A percentile compares a stretch with the other conserved stretches of the same genome.
Evolutionary conservation across 92 coral and sea anemone species (phyloP).

Genomic region (Virgularia gustaviana): DNA sequence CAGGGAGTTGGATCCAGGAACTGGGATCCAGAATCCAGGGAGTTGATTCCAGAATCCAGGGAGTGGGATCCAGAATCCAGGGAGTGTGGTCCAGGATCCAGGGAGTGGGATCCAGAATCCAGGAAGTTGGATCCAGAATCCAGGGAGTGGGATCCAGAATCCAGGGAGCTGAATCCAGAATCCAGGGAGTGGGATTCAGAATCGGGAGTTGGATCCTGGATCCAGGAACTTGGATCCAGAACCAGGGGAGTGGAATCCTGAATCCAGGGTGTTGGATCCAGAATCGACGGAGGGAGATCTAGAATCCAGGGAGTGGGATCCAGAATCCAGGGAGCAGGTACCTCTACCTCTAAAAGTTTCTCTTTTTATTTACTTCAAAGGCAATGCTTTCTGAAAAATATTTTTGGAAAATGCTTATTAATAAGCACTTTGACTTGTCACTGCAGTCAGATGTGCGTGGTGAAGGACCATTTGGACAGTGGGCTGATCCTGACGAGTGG

Average conservation of each 20-base stretch:
- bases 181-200: not conserved
- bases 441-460: not conserved
- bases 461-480: slow-evolving; percentile 2
- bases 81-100: no score
- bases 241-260: no score
- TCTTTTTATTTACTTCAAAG: not conserved
- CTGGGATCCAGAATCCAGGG: no score
- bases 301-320: not conserved
- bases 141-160: not conserved
- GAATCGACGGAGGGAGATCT: no score
- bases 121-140: no score
- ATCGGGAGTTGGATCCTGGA: no score
- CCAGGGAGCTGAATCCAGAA: no score
- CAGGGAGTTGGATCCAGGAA: not conserved
- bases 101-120: not conserved
- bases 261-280: not conserved
- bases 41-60: not conserved
- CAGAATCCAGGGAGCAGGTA: not conserved
- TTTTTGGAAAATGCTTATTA: slow-evolving; percentile 29
- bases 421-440: slow-evolving; percentile 14
- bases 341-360: not conserved
- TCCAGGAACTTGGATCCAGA: no score
- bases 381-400: slow-evolving; percentile 7
- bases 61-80: not conserved
- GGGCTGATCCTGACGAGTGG: slow-evolving; percentile 25